Percentiles rank a stretch among this genome's conserved stretches.
phyloP scores from a whole-genome alignment of 2,797 vertebrate genomes.

The Gallinago solitaria region DNA sequence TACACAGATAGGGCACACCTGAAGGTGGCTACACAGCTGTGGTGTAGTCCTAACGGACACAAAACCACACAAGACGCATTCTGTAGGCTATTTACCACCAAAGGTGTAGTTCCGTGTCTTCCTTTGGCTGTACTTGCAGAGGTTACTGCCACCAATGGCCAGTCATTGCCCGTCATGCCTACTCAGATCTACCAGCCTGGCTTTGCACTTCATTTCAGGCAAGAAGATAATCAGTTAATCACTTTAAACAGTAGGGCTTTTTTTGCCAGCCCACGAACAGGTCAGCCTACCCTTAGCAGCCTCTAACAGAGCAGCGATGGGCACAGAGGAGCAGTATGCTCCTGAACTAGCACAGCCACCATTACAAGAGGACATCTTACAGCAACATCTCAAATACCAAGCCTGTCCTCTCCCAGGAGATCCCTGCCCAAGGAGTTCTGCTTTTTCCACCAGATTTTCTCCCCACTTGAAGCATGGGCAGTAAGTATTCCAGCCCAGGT shows the following conservation, averaged over 20 bases:
- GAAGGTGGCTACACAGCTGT: background rate
- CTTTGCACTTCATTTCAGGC: background rate
- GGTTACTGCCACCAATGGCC: background rate
- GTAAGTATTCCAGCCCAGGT: background rate
- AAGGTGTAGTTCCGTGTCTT: background rate
- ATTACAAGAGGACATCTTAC: background rate
- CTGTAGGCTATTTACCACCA: background rate
- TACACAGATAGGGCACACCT: background rate
- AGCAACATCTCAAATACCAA: background rate
- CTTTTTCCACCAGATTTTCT: background rate
- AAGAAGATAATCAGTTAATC: background rate
- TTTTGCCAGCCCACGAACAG: background rate
- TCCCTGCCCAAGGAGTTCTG: background rate
- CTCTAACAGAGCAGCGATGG: background rate
- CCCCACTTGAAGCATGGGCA: background rate
- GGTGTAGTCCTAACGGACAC: background rate
- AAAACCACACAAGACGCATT: background rate
- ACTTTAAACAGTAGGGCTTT: background rate
- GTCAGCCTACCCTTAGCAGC: background rate
- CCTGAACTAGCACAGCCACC: background rate
- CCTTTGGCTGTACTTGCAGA: background rate
- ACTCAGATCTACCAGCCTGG: background rate
- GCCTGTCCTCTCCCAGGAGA: background rate
- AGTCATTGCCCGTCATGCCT: rapidly evolving
- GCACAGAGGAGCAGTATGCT: background rate